Percentiles rank a stretch among this genome's conserved stretches.
Conservation (phyloP, 35 echinoderm and acorn worm species). For the Patiria miniata region DNA sequence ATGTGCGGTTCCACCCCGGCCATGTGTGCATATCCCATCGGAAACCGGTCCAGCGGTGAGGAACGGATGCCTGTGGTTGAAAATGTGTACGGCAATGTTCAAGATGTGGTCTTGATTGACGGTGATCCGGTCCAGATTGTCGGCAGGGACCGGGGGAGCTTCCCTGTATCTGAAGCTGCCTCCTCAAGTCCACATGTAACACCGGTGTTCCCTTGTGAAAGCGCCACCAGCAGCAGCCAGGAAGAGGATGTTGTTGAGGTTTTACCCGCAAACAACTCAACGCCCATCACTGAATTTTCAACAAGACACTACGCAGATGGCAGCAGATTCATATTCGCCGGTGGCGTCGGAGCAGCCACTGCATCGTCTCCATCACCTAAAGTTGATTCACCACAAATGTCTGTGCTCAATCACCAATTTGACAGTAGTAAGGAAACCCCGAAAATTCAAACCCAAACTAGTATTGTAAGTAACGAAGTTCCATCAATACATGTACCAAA, state of each 20-base stretch:
- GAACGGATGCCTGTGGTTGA: not conserved
- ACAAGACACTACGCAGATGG: conserved; percentile 14
- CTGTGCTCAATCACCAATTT: not conserved
- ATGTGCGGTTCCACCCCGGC: not conserved
- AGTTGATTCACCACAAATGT: not conserved
- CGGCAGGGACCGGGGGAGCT: not conserved
- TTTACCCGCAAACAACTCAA: not conserved
- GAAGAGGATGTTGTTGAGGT: not conserved
- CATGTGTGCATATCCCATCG: not conserved
- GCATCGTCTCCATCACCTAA: not conserved
- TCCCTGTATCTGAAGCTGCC: not conserved
- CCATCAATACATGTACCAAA: not conserved
- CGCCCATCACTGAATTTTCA: not conserved
- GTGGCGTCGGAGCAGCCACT: not conserved
- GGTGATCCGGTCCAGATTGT: not conserved
- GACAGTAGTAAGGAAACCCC: not conserved
- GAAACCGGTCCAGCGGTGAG: not conserved
- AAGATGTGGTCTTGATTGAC: conserved; percentile 3
- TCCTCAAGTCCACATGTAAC: not conserved
- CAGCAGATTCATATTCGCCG: not conserved
- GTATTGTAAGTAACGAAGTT: not conserved
- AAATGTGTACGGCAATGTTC: not conserved
- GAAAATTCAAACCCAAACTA: not conserved
- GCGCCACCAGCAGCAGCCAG: not conserved
- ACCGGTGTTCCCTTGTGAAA: not conserved